Conservation (phyloP, 2,113 vertebrate species). For the Oncorhynchus mykiss region DNA sequence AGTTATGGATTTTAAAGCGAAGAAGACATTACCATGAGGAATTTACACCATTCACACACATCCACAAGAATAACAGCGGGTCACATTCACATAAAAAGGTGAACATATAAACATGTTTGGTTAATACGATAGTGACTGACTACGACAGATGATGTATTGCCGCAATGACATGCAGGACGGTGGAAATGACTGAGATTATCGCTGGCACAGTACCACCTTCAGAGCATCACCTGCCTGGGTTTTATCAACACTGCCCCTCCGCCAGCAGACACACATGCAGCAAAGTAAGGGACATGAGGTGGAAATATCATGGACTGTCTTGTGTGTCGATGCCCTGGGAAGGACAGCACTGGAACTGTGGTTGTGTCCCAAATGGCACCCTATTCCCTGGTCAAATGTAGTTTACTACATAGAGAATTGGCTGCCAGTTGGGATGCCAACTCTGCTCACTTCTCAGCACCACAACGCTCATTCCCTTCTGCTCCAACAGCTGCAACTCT, state of each 20-base stretch:
- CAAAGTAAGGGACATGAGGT: constrained; percentile 13
- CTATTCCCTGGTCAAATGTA: too few relatives aligned
- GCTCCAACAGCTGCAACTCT: constrained; percentile 42
- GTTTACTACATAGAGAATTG: background rate
- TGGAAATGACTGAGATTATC: background rate
- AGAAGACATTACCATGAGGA: constrained; percentile 1
- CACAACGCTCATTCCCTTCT: constrained; percentile 34
- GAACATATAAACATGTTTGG: constrained; percentile 14
- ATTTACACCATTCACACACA: constrained; percentile 25
- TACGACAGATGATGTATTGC: constrained; percentile 13
- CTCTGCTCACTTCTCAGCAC: too few relatives aligned
- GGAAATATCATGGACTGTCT: constrained; percentile 12
- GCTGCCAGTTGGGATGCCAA: too few relatives aligned
- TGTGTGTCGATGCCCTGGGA: background rate
- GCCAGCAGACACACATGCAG: background rate
- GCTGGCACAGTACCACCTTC: background rate
- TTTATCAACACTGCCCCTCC: background rate
- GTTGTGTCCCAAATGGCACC: too few relatives aligned
- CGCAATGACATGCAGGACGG: background rate
- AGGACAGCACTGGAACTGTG: background rate
- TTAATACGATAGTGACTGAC: constrained; percentile 4
- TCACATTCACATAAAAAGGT: background rate
- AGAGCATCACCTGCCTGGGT: background rate
- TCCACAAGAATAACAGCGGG: constrained; percentile 9
- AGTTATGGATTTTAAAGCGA: background rate